Percentiles rank a stretch among this genome's conserved stretches.
Evolutionary conservation across 2,888 invertebrate genomes (phyloP).

Genomic region (Cabera pusaria): DNA sequence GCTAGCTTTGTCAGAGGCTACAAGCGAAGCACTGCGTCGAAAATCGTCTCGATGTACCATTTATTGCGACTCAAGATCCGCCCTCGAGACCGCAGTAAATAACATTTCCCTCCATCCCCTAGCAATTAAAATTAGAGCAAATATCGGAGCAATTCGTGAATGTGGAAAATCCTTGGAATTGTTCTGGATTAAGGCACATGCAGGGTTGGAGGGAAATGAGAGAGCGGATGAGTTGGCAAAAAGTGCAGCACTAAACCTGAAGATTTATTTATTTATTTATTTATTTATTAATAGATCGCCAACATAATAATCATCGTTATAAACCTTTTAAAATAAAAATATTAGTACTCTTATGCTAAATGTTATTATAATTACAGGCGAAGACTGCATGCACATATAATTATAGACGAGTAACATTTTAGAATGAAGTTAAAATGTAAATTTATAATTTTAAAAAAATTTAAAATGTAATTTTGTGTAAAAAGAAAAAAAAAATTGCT

Average conservation of each 20-base stretch:
- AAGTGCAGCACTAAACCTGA: conserved; percentile 14
- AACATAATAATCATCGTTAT: too few species aligned
- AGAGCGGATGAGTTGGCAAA: conserved; percentile 1
- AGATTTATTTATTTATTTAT: too few species aligned
- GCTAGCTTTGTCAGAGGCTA: not conserved
- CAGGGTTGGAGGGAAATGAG: conserved; percentile 12
- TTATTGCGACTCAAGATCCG: conserved; percentile 12
- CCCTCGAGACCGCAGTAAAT: not conserved
- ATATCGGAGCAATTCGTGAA: not conserved
- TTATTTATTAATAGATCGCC: too few species aligned
- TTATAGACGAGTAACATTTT: too few species aligned
- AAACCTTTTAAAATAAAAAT: too few species aligned
- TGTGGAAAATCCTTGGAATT: conserved; percentile 1
- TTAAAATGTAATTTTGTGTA: too few species aligned
- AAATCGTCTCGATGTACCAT: not conserved
- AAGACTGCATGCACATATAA: too few species aligned
- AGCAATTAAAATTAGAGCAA: not conserved
- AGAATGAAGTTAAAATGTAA: too few species aligned
- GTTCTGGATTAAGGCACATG: conserved; percentile 16
- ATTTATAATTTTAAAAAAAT: too few species aligned
- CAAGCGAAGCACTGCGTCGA: not conserved
- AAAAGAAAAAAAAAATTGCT: too few species aligned
- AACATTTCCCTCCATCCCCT: conserved; percentile 4
- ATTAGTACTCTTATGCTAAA: too few species aligned
- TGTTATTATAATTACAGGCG: too few species aligned